These are phyloP conservation scores for Hyaena hyaena DNA, from an alignment of 2,113 vertebrate genomes.

Conservation along the genomic window DNA sequence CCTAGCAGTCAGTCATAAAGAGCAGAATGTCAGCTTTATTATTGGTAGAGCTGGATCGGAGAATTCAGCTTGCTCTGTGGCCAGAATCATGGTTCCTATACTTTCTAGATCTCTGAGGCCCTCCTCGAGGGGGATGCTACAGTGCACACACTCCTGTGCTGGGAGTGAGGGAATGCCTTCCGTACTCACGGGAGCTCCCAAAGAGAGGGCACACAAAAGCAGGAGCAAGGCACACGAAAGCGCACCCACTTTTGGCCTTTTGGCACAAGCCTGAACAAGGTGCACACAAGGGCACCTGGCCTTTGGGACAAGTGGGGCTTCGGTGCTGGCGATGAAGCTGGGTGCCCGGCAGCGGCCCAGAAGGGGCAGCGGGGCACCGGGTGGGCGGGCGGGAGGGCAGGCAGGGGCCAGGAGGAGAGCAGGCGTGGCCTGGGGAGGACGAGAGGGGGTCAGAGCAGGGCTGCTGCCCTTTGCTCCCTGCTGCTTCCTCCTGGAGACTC, in stretches of 20 bases:
- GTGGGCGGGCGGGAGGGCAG: no score
- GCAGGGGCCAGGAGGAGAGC: background rate
- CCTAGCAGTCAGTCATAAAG: background rate
- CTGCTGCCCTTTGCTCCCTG: background rate
- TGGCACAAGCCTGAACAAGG: background rate
- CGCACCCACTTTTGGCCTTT: background rate
- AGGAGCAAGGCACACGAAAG: no score
- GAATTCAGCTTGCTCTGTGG: background rate
- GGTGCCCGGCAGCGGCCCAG: no score
- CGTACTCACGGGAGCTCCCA: rapidly evolving
- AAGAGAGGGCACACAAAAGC: background rate
- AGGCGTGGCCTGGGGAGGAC: rapidly evolving
- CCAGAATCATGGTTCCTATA: background rate
- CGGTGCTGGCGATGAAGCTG: background rate
- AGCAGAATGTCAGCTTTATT: background rate
- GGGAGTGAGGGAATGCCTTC: background rate
- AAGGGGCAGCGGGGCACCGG: background rate
- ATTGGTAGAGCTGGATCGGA: background rate
- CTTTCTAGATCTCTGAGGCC: background rate
- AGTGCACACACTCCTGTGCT: background rate
- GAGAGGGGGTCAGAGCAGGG: background rate
- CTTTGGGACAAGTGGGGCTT: background rate
- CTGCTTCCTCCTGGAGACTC: background rate
- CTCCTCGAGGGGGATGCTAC: background rate
- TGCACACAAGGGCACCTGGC: background rate